Evolutionary conservation across 2,888 invertebrate species (phyloP).

Genomic region (Lacanobia wlatinum): DNA sequence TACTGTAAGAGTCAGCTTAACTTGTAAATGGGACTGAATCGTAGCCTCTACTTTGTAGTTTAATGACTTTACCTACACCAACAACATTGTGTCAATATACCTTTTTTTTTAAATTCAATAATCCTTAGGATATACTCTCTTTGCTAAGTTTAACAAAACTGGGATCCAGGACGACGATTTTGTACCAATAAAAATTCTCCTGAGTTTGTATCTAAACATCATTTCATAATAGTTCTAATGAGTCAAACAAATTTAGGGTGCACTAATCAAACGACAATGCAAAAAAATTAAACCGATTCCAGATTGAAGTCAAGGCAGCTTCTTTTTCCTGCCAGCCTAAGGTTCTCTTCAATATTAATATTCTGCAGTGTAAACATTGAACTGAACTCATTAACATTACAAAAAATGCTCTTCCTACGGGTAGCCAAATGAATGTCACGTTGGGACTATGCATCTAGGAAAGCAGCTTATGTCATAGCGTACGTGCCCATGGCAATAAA

Average conservation of each 20-base stretch:
- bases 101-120: not conserved
- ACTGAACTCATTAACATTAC: not conserved
- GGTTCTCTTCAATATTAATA: not conserved
- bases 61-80: not conserved
- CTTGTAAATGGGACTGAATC: slow-evolving; percentile 47
- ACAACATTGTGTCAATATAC: not conserved
- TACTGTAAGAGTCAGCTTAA: slow-evolving; percentile 51
- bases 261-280: no score
- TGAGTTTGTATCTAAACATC: not conserved
- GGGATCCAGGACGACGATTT: not conserved
- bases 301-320: not conserved
- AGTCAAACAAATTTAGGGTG: not conserved
- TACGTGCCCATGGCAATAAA: no score
- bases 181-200: not conserved
- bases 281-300: no score
- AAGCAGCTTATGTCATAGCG: no score
- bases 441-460: no score
- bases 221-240: not conserved
- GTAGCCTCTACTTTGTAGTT: slow-evolving; percentile 26
- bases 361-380: not conserved
- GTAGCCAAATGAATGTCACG: no score
- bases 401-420: not conserved
- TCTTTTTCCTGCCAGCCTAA: not conserved
- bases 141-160: not conserved
- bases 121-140: no score